phyloP scores from a whole-genome alignment of 2,797 vertebrate species.

The Parotocinclus haroldoi region DNA sequence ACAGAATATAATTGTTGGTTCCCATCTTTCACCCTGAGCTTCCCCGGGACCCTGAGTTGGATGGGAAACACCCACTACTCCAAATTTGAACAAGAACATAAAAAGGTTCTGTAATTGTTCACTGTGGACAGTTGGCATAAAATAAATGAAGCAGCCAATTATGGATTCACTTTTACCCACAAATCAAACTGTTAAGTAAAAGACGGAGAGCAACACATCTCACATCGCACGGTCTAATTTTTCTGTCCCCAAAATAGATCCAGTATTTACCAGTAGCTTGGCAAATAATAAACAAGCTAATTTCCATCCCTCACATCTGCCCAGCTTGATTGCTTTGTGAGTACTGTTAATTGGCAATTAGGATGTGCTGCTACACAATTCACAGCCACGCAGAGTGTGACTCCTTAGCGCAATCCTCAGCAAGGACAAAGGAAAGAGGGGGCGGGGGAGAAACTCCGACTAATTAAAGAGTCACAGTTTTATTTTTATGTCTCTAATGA shows the following conservation, averaged over 20 bases:
- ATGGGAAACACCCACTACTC: too few species aligned
- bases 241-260: slow-evolving; percentile 48
- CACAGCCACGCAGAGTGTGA: slow-evolving; percentile 49
- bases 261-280: slow-evolving; percentile 53
- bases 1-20: too few species aligned
- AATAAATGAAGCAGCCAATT: neutral
- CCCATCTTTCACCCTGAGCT: too few species aligned
- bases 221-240: slow-evolving; percentile 45
- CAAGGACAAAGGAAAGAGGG: slow-evolving; percentile 17
- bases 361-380: slow-evolving; percentile 58
- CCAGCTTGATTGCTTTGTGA: slow-evolving; percentile 71
- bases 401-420: slow-evolving; percentile 7
- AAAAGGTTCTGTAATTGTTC: too few species aligned
- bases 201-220: neutral
- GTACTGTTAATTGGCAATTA: slow-evolving; percentile 76
- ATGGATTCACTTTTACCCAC: too few species aligned
- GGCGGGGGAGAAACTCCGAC: neutral
- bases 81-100: too few species aligned
- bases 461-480: slow-evolving; percentile 12
- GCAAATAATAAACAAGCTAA: slow-evolving; percentile 65
- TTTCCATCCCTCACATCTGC: slow-evolving; percentile 60
- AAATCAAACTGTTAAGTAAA: neutral
- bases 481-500: slow-evolving; percentile 30
- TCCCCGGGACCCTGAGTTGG: too few species aligned
- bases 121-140: slow-evolving; percentile 8